phyloP scores from a whole-genome alignment of 2,113 vertebrate species.

The Panurus biarmicus region DNA sequence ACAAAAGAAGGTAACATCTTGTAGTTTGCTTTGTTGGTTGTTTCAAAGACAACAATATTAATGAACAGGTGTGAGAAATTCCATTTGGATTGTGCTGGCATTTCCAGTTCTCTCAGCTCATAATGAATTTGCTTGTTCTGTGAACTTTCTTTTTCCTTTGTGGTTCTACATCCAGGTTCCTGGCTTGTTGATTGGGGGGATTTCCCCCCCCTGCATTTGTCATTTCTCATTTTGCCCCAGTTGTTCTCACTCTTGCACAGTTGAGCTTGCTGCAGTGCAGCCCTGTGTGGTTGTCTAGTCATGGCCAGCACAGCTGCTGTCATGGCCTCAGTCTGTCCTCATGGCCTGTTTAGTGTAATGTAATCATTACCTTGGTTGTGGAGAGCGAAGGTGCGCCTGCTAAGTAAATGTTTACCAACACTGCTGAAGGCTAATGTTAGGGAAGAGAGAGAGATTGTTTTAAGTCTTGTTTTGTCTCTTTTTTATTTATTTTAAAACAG shows the following conservation, averaged over 20 bases:
- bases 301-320: not conserved
- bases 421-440: not conserved
- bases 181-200: not conserved
- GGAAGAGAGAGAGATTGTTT: not conserved
- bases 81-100: not conserved
- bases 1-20: not conserved
- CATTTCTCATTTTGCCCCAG: not conserved
- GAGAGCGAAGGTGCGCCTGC: conserved; percentile 10
- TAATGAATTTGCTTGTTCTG: not conserved
- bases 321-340: not conserved
- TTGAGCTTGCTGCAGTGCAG: not conserved
- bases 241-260: not conserved
- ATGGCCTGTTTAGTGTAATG: not conserved
- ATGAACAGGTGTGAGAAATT: not conserved
- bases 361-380: conserved; percentile 45
- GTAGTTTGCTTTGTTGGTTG: not conserved
- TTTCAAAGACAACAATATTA: not conserved
- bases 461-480: not conserved
- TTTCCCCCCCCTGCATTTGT: not conserved
- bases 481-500: conserved; percentile 11
- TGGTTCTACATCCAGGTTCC: not conserved
- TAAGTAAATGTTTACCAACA: conserved; percentile 52
- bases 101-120: not conserved
- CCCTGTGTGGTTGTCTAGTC: not conserved
- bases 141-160: not conserved